These are phyloP conservation scores for Conchocele bisecta DNA, from an alignment of 2,888 invertebrate genomes.

Conservation along the genomic window DNA sequence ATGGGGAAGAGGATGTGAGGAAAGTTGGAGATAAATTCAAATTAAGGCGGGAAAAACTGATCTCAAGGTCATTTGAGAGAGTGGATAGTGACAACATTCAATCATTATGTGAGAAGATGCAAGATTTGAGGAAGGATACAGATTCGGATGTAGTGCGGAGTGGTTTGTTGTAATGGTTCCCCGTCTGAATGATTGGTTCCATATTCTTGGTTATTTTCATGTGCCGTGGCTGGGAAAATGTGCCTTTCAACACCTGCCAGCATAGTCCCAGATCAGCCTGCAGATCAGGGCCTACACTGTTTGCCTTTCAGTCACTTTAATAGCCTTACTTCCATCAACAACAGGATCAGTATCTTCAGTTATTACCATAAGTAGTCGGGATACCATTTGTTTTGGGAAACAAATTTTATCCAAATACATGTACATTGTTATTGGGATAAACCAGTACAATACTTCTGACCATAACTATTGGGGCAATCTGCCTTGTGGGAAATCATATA, in stretches of 20 bases:
- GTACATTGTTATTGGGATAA: too few species aligned
- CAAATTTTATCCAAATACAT: too few species aligned
- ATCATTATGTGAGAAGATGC: constrained; percentile 11
- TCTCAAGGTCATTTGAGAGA: constrained; percentile 15
- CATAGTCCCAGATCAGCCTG: background rate
- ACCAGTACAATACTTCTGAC: too few species aligned
- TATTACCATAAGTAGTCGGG: too few species aligned
- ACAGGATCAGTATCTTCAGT: too few species aligned
- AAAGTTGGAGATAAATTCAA: constrained; percentile 51
- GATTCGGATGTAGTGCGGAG: constrained; percentile 12
- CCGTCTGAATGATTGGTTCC: background rate
- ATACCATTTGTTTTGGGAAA: too few species aligned
- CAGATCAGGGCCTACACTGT: constrained; percentile 4
- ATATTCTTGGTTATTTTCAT: too few species aligned
- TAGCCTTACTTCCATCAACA: too few species aligned
- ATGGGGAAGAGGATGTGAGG: constrained; percentile 12
- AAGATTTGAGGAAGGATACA: constrained; percentile 3
- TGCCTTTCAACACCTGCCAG: too few species aligned
- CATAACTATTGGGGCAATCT: too few species aligned
- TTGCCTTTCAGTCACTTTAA: background rate
- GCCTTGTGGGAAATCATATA: too few species aligned
- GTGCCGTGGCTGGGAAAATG: too few species aligned
- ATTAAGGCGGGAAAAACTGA: constrained; percentile 21
- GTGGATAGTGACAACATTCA: constrained; percentile 21
- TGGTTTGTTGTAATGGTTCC: background rate